phyloP scores from a whole-genome alignment of 2,797 vertebrate genomes.

The Myotis myotis region DNA sequence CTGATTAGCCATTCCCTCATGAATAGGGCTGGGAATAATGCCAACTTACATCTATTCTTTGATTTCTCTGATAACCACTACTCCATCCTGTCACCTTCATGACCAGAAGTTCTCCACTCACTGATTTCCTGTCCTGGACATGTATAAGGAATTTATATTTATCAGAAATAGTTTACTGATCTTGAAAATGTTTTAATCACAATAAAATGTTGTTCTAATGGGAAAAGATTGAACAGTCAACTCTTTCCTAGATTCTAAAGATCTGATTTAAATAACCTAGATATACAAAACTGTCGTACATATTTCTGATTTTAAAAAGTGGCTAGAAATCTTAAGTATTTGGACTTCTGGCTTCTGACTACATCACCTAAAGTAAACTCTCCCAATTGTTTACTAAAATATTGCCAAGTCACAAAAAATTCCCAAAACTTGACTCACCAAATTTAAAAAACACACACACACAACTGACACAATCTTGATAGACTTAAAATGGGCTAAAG shows the following conservation, averaged over 20 bases:
- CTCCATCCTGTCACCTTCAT: background rate
- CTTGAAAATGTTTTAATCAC: background rate
- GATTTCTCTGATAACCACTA: background rate
- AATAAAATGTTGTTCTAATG: background rate
- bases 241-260: background rate
- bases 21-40: background rate
- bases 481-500: background rate
- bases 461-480: background rate
- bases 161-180: background rate
- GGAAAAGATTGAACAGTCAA: background rate
- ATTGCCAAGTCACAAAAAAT: background rate
- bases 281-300: background rate
- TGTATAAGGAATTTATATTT: background rate
- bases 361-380: background rate
- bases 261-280: background rate
- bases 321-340: background rate
- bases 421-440: background rate
- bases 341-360: background rate
- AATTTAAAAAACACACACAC: background rate
- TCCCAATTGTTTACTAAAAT: background rate
- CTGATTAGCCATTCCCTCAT: background rate
- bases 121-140: background rate
- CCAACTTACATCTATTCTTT: background rate
- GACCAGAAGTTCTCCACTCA: background rate
- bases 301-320: background rate